Base-by-base conservation (phyloP, 2,797 vertebrate genomes). In the Ctenochaetus hawaiiensis region DNA sequence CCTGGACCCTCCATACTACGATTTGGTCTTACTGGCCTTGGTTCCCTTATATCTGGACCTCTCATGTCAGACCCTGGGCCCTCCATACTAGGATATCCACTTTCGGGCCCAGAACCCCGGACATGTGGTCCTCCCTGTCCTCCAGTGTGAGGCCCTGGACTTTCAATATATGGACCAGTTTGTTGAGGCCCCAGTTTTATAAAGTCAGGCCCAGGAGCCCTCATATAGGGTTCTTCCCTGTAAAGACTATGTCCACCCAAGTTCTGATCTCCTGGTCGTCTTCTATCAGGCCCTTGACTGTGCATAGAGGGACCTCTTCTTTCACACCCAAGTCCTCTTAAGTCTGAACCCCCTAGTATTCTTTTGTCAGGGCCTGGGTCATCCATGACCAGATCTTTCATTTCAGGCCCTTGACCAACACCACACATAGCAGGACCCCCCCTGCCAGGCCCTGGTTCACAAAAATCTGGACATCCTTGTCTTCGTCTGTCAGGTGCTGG, bases 251-350 rank as follows among this genome's bases (percentile, higher is more conserved):
- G 49, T 62, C 59, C 67, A 70, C 30, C 14, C 34, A 8, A 17
- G 49, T 72, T 78, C 64, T 74, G 60, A 59, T 77, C 34, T 70
- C 44, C 81, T 53, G 23, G 48, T 69, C 65, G 74, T 74, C 70
- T 81, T 22, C 51, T 80, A 11, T 77, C 73, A 77, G 18, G 41
- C 3, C 72, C 77, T 22, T 52, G 70, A 41, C 37, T 14, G 2
- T 67, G 69, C 18, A 66, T 20, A 62, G 34, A 16, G 41, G 48
- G 47, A 37, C 44, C 70, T 67, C 47, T 75, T 17, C 22, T 75
- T 47, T 86, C 68, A 77, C 17, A 51, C 4, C 17, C 16, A 20
- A 60, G 52, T 8, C 59, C 63, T 43, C 75, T 77, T 16, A 65
- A 54, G 16, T 78, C 61, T 60, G 53, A 68, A 52, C 16, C 30